These are phyloP conservation scores for Drosophila robusta DNA, from an alignment of 2,888 invertebrate species.

Conservation along the genomic window DNA sequence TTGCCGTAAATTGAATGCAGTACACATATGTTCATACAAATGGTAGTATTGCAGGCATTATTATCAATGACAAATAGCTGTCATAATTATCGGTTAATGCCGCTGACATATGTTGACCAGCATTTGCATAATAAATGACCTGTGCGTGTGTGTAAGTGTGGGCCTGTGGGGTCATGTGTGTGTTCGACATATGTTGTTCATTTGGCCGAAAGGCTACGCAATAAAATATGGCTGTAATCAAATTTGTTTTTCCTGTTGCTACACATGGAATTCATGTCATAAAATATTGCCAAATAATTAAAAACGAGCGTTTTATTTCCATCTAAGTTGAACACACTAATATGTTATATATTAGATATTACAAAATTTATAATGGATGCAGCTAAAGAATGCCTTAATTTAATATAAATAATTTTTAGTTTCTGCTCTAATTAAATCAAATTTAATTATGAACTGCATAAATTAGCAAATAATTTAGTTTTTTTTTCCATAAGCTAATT, in stretches of 20 bases:
- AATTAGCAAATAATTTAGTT: conserved; percentile 4
- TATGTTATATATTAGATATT: too few species aligned
- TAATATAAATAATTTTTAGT: not conserved
- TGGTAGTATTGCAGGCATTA: conserved; percentile 37
- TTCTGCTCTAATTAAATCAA: too few species aligned
- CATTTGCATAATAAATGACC: conserved; percentile 68
- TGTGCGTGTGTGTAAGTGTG: not conserved
- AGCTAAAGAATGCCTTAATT: too few species aligned
- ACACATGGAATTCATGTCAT: too few species aligned
- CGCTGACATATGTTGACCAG: conserved; percentile 67
- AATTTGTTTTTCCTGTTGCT: not conserved
- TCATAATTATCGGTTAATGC: conserved; percentile 80
- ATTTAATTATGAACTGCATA: not conserved
- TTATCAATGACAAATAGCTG: conserved; percentile 70
- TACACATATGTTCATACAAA: conserved; percentile 14
- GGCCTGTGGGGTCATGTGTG: conserved; percentile 5
- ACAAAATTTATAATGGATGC: too few species aligned
- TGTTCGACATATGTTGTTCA: conserved; percentile 19
- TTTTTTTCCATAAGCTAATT: not conserved
- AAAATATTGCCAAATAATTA: not conserved
- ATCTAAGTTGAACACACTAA: not conserved
- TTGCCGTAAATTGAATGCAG: conserved; percentile 50
- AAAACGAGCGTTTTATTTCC: too few species aligned
- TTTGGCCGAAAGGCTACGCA: conserved; percentile 5
- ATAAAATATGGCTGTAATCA: not conserved